Percentiles rank a stretch among this genome's conserved stretches.
These are phyloP conservation scores for Halocynthia aurantium DNA, from an alignment of 23 tunicate genomes.

Conservation along the genomic window DNA sequence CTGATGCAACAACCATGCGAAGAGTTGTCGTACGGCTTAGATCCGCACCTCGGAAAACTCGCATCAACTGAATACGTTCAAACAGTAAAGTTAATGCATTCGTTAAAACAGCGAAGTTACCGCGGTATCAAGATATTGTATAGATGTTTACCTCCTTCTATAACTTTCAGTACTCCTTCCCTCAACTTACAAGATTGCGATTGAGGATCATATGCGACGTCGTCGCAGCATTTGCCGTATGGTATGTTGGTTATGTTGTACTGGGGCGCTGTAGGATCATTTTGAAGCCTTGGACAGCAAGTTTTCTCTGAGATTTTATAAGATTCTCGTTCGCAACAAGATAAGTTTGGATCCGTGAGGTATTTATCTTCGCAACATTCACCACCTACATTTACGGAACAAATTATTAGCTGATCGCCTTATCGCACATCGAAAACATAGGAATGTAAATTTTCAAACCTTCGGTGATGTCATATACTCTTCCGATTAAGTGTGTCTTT, in stretches of 20 bases:
- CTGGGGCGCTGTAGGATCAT: constrained; percentile 2
- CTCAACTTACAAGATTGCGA: constrained; percentile 5
- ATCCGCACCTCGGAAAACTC: not conserved
- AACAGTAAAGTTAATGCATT: no score
- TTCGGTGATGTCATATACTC: not conserved
- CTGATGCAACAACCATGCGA: constrained; percentile 25
- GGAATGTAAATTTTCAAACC: not conserved
- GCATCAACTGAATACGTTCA: no score
- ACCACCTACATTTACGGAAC: constrained; percentile 4
- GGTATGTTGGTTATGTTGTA: constrained; percentile 3
- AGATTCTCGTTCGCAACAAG: constrained; percentile 1
- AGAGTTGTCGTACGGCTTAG: not conserved
- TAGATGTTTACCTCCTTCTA: not conserved
- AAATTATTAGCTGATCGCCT: not conserved
- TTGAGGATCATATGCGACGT: constrained; percentile 13
- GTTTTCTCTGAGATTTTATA: constrained; percentile 24
- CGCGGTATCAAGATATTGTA: no score
- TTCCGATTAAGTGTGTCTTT: not conserved
- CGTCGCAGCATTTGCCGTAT: constrained; percentile 22
- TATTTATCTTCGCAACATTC: constrained; percentile 26
- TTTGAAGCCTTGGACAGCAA: constrained; percentile 14
- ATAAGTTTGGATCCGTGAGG: not conserved
- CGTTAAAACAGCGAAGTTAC: no score
- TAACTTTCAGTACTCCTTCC: constrained; percentile 1
- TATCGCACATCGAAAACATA: not conserved